Percentiles rank a stretch among this genome's conserved stretches.
phyloP scores from a whole-genome alignment of 1,140 invertebrate species.

The Drosophila novamexicana region DNA sequence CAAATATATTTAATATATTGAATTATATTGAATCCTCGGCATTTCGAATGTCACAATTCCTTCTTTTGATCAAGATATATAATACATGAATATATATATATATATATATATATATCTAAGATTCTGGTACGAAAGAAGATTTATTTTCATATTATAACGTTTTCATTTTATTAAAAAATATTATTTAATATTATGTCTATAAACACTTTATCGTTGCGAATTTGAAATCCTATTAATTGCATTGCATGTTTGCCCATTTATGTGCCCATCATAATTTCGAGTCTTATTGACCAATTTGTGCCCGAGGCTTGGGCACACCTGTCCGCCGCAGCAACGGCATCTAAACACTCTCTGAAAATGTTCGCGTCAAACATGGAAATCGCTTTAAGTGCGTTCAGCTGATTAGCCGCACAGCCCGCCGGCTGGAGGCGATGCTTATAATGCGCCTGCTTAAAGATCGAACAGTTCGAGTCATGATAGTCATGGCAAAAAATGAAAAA shows the following conservation, averaged over 20 bases:
- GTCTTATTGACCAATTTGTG: slow-evolving; percentile 24
- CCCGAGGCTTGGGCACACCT: slow-evolving; percentile 14
- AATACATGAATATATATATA: too few species aligned
- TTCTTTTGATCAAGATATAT: too few species aligned
- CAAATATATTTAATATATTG: too few species aligned
- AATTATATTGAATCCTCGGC: too few species aligned
- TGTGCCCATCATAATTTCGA: slow-evolving; percentile 20
- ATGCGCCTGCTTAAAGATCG: slow-evolving; percentile 34
- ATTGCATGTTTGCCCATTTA: slow-evolving; percentile 6
- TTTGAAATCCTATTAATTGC: slow-evolving; percentile 13
- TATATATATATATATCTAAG: too few species aligned
- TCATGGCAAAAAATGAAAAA: slow-evolving; percentile 22
- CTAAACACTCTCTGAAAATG: background rate
- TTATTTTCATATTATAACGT: background rate
- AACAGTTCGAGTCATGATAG: slow-evolving; percentile 71
- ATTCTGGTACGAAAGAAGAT: too few species aligned
- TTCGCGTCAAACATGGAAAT: slow-evolving; percentile 44
- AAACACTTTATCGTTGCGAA: background rate
- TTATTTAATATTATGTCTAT: background rate
- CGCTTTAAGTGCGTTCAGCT: slow-evolving; percentile 71
- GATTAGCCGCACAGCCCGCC: slow-evolving; percentile 29
- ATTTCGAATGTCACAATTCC: too few species aligned
- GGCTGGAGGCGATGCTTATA: slow-evolving; percentile 42
- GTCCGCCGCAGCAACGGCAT: slow-evolving; percentile 5
- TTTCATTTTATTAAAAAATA: background rate